Evolutionary conservation across 2,888 invertebrate genomes (phyloP).

Genomic region (Dynastes tityus): DNA sequence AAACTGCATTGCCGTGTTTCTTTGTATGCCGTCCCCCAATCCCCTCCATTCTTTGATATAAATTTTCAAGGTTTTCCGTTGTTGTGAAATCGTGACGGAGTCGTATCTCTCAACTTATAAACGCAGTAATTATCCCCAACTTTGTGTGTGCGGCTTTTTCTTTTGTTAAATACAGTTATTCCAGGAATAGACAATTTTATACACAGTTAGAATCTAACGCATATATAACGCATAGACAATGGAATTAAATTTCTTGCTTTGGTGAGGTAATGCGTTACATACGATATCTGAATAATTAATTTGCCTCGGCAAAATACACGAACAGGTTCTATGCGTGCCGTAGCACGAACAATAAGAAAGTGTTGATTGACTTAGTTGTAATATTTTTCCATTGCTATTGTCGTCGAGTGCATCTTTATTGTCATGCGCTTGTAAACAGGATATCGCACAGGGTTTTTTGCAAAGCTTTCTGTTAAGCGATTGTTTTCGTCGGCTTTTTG

Average conservation of each 20-base stretch:
- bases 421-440: too few relatives aligned
- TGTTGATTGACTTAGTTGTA: too few relatives aligned
- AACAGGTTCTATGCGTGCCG: too few relatives aligned
- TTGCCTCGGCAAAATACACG: slow-evolving; percentile 3
- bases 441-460: too few relatives aligned
- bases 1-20: slow-evolving; percentile 23
- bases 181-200: slow-evolving; percentile 17
- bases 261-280: slow-evolving; percentile 10
- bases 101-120: slow-evolving; percentile 31
- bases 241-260: slow-evolving; percentile 13
- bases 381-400: too few relatives aligned
- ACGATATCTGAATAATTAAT: slow-evolving; percentile 24
- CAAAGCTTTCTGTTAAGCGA: too few relatives aligned
- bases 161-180: slow-evolving; percentile 6
- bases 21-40: slow-evolving; percentile 3
- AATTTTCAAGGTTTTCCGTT: slow-evolving; percentile 38
- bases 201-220: slow-evolving; percentile 4
- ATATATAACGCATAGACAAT: slow-evolving; percentile 7
- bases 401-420: too few relatives aligned
- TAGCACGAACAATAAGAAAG: too few relatives aligned
- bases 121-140: slow-evolving; percentile 21
- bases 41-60: slow-evolving; percentile 15
- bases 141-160: slow-evolving; percentile 13
- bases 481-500: too few relatives aligned
- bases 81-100: slow-evolving; percentile 28